Evolutionary conservation across 2,113 vertebrate species (phyloP), one percentile per base, ranked within the genome.

Genomic region (Sinocyclocheilus anshuiensis): DNA sequence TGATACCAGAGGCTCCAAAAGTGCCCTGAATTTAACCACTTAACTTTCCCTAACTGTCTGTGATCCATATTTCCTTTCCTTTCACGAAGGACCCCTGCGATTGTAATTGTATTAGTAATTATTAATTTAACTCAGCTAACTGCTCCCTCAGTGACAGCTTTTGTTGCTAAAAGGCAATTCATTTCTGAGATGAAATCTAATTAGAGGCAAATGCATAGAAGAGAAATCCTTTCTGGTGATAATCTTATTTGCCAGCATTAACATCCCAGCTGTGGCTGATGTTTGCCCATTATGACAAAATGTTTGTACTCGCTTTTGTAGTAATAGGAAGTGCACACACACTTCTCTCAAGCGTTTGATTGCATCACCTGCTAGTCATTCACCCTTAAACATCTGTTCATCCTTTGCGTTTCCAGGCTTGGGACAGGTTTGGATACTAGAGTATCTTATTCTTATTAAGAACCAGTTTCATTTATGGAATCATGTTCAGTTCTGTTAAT

Each of bases 231-330:
- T 96, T 96, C 96, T 96, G 95, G 94, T 93, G 96, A 96, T 98
- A 98, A 99, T 98, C 97, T 97, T 98, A 96, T 98, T 98, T 97
- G 95, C 96, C 95, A 95, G 95, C 96, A 97, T 97, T 97, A 97
- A 97, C 97, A 97, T 97, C 96, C 96, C 97, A 97, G 97, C 97
- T 97, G 96, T 94, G 96, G 94, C 96, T 97, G 96, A 95, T 97
- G 96, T 96, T 97, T 97, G 96, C 96, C 95, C 95, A 96, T 96
- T 96, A 96, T 96, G 95, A 95, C 95, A 96, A 94, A 95, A 95
- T 95, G 96, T 95, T 94, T 95, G 92, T 50, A 81, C 80, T 81
- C 36, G 11, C 85, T 77, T 88, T 86, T 71, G 80, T 33, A 77
- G 63, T 86, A 89, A 88, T 88, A 50, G 86, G 80, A 83, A 90